Evolutionary conservation across 2,113 vertebrate species (phyloP), one percentile per base, ranked within the genome.

Genomic region (Gymnarchus niloticus): DNA sequence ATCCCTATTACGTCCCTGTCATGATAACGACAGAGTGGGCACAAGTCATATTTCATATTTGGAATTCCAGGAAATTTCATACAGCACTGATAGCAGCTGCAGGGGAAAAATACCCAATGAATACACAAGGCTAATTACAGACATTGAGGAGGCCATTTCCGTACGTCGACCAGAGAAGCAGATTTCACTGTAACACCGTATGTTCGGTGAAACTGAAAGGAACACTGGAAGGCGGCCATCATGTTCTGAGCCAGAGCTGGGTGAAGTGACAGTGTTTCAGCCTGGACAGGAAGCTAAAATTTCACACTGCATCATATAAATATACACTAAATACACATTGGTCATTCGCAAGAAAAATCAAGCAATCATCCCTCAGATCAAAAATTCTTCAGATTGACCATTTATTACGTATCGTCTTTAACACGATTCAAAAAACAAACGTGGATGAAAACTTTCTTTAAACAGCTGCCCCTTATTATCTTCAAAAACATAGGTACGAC

Each of bases 11-110:
- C 41, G 65, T 19, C 33, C 41, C 12, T 73, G 65, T 17, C 12
- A 6, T 0, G 14, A 73, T 73, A 73, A 73, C 41, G 28, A 73
- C 33, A 73, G 65, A 73, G 65, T 41, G 65, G 33, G 41, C 65
- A 33, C 4, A 14, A 37, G 61, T 69, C 28, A 73, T 73, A 73
- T 73, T 73, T 73, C 65, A 73, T 73, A 73, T 73, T 73, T 73
- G 41, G 65, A 73, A 73, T 81, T 81, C 77, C 77, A 48, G 48
- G 77, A 81, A 81, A 81, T 48, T 46, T 81, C 9, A 6, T 23
- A 25, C 77, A 25, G 8, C 49, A 23, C 77, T 25, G 65, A 73
- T 73, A 25, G 77, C 77, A 80, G 77, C n/a, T 28, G 23, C 37
- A 80, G 48, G n/a, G 77, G 48, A 9, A 23, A 44, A 0, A 51